Evolutionary conservation across 2,113 vertebrate species (phyloP).

Genomic region (Astur gentilis): DNA sequence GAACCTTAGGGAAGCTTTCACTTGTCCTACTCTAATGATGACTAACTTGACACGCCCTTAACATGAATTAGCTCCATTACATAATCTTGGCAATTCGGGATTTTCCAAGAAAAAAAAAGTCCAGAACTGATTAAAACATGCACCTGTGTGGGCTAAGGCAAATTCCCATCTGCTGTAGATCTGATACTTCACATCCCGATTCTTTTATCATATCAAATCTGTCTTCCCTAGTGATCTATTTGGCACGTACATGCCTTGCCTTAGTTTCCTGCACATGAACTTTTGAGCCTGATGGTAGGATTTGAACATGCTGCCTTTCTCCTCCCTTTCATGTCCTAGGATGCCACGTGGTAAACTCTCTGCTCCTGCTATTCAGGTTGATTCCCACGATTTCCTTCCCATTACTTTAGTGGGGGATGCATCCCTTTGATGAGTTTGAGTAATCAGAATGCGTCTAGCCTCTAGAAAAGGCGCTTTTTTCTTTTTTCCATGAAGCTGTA

Average conservation of each 20-base stretch:
- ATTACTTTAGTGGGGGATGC: neutral
- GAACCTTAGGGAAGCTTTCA: neutral
- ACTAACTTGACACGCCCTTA: slow-evolving; percentile 11
- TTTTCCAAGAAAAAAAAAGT: neutral
- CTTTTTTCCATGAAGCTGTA: neutral
- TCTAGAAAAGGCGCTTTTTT: neutral
- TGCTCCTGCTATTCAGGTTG: neutral
- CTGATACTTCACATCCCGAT: neutral
- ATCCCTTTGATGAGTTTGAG: neutral
- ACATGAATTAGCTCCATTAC: neutral
- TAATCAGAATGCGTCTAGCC: neutral
- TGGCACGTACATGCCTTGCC: neutral
- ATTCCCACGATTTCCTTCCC: neutral
- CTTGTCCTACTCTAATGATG: neutral
- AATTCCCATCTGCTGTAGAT: neutral
- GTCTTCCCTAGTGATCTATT: neutral
- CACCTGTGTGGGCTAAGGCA: neutral
- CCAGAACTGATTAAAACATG: neutral
- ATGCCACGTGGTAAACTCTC: neutral
- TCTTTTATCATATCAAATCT: neutral
- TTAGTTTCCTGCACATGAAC: neutral
- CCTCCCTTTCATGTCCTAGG: neutral
- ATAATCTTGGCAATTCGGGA: neutral
- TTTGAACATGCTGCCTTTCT: neutral
- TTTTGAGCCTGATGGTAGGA: neutral